These are phyloP conservation scores for Oreochromis mossambicus DNA, from an alignment of 2,797 vertebrate species.

Conservation along the genomic window DNA sequence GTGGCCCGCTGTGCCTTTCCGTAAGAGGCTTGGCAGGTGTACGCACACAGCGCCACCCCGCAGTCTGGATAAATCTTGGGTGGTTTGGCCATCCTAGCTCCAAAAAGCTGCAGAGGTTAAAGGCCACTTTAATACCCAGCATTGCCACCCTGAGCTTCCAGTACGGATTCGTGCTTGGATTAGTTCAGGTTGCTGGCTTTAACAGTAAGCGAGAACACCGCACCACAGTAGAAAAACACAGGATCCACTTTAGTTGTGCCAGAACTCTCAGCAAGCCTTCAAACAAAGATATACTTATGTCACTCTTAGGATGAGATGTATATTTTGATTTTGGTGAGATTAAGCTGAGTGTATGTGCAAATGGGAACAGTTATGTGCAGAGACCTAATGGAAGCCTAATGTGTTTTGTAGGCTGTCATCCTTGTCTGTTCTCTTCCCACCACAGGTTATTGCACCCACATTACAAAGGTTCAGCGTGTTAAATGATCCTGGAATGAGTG, in stretches of 20 bases:
- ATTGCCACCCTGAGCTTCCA: conserved; percentile 20
- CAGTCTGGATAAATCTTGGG: conserved; percentile 37
- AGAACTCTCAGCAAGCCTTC: conserved; percentile 28
- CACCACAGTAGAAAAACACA: conserved; percentile 29
- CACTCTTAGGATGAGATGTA: neutral
- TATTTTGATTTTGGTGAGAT: conserved; percentile 14
- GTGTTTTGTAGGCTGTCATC: conserved; percentile 24
- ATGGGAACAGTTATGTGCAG: conserved; percentile 1
- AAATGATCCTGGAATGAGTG: conserved; percentile 35
- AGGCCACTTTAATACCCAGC: conserved; percentile 44
- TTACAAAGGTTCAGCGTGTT: conserved; percentile 42
- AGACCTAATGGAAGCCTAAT: conserved; percentile 4
- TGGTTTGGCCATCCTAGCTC: conserved; percentile 1
- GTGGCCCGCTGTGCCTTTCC: conserved; percentile 31
- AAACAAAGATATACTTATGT: conserved; percentile 19
- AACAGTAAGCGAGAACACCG: conserved; percentile 20
- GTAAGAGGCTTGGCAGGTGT: conserved; percentile 21
- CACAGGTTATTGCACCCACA: conserved; percentile 17
- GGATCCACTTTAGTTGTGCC: neutral
- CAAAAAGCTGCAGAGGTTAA: conserved; percentile 31
- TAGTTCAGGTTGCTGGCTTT: conserved; percentile 61
- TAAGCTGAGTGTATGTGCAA: neutral
- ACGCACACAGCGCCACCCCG: conserved; percentile 27
- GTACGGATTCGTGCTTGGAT: conserved; percentile 67
- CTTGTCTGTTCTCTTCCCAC: neutral